phyloP scores from a whole-genome alignment of 2,113 vertebrate genomes.

The Tyrannus savana region DNA sequence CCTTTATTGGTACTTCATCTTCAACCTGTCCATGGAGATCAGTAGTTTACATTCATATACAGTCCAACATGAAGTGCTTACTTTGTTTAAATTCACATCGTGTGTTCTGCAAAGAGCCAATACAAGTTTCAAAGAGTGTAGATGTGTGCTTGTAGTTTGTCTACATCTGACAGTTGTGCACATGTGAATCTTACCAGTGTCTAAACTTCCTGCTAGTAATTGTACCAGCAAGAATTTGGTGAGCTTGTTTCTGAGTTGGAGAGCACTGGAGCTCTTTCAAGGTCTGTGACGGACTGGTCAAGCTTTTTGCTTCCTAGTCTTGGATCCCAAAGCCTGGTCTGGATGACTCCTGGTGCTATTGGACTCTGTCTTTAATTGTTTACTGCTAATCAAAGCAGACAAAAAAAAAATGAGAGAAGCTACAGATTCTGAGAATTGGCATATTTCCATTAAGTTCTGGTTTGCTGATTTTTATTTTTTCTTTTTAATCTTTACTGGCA shows the following conservation, averaged over 20 bases:
- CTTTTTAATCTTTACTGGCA: neutral
- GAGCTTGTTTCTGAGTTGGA: neutral
- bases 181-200: neutral
- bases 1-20: neutral
- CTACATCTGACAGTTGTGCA: neutral
- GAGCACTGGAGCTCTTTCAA: neutral
- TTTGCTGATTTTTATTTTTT: neutral
- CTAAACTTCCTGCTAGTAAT: neutral
- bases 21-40: neutral
- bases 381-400: neutral
- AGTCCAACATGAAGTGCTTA: neutral
- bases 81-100: neutral
- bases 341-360: neutral
- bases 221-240: neutral
- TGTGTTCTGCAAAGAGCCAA: neutral
- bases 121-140: neutral
- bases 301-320: neutral
- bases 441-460: neutral
- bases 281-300: neutral
- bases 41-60: neutral
- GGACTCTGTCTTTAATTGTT: neutral
- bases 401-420: neutral
- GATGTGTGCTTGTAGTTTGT: neutral
- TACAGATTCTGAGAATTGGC: neutral
- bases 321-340: neutral